Conservation (phyloP, 2,888 invertebrate genomes). For the Yponomeuta plumbellus region DNA sequence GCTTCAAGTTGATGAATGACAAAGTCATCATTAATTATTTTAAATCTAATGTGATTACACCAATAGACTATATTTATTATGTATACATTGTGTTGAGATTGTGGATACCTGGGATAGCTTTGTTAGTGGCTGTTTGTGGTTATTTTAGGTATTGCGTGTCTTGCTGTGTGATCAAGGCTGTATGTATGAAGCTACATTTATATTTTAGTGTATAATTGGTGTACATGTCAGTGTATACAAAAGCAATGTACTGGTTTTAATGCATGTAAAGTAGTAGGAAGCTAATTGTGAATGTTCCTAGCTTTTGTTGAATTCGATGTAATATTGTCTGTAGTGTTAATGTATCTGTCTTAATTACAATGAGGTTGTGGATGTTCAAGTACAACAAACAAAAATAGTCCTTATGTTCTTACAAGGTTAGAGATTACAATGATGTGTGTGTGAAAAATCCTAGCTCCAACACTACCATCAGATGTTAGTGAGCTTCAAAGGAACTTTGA, state of each 20-base stretch:
- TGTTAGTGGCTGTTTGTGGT: background rate
- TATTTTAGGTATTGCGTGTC: background rate
- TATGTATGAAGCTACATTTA: background rate
- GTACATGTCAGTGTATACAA: conserved; percentile 42
- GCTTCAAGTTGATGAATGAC: conserved; percentile 78
- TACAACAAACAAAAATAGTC: too few relatives aligned
- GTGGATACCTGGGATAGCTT: background rate
- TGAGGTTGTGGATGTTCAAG: too few relatives aligned
- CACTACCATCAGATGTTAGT: too few relatives aligned
- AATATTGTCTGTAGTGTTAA: conserved; percentile 5
- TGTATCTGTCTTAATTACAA: too few relatives aligned
- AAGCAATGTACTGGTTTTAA: conserved; percentile 1
- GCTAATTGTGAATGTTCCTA: conserved; percentile 58
- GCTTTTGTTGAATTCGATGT: conserved; percentile 34
- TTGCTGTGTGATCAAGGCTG: background rate
- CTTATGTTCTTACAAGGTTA: too few relatives aligned
- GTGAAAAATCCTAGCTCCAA: too few relatives aligned
- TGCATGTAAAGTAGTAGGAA: conserved; percentile 33
- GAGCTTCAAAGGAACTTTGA: too few relatives aligned
- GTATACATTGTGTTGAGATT: conserved; percentile 25
- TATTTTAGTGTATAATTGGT: conserved; percentile 31
- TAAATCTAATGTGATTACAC: conserved; percentile 17
- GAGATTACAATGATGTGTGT: too few relatives aligned
- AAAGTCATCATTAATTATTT: conserved; percentile 22
- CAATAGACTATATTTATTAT: conserved; percentile 26